A percentile compares a stretch with the other conserved stretches of the same genome.
phyloP scores from a whole-genome alignment of 1,140 invertebrate species.

The Aphelenchoides besseyi region DNA sequence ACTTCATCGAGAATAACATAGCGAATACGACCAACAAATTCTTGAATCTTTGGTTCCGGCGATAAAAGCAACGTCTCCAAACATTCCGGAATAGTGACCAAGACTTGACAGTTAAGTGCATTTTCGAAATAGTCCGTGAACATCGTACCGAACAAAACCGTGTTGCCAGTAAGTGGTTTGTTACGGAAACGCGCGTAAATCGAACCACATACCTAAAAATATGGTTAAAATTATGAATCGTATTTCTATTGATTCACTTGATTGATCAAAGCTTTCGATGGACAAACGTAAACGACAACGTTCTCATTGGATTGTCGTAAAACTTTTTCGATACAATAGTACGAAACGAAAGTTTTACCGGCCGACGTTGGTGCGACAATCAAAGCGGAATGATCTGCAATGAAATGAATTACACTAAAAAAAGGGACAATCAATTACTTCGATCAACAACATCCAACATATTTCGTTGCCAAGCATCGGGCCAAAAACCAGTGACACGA shows the following conservation, averaged over 20 bases:
- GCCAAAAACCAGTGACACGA: constrained; percentile 58
- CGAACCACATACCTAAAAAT: constrained; percentile 56
- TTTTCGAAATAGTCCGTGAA: constrained; percentile 55
- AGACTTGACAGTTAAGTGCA: constrained; percentile 56
- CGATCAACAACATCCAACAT: constrained; percentile 61
- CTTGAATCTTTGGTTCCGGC: constrained; percentile 49
- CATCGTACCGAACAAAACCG: constrained; percentile 55
- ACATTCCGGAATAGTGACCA: constrained; percentile 60
- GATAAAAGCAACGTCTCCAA: constrained; percentile 55
- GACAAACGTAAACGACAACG: constrained; percentile 61
- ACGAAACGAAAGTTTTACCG: constrained; percentile 62
- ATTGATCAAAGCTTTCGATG: constrained; percentile 60
- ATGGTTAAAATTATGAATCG: constrained; percentile 19
- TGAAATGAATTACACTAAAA: constrained; percentile 6
- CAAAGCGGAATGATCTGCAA: constrained; percentile 61
- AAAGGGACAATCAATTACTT: constrained; percentile 34
- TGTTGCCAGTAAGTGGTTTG: constrained; percentile 54
- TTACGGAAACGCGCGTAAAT: constrained; percentile 62
- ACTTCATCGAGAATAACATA: constrained; percentile 63
- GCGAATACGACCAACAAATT: constrained; percentile 56
- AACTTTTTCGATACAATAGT: constrained; percentile 62
- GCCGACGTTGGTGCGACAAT: constrained; percentile 62
- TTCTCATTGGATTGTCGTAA: constrained; percentile 57
- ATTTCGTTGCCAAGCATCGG: constrained; percentile 59
- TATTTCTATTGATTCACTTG: constrained; percentile 41